Evolutionary conservation across 2,797 vertebrate species (phyloP), one percentile per base, ranked within the genome.

Genomic region (Channa striata): DNA sequence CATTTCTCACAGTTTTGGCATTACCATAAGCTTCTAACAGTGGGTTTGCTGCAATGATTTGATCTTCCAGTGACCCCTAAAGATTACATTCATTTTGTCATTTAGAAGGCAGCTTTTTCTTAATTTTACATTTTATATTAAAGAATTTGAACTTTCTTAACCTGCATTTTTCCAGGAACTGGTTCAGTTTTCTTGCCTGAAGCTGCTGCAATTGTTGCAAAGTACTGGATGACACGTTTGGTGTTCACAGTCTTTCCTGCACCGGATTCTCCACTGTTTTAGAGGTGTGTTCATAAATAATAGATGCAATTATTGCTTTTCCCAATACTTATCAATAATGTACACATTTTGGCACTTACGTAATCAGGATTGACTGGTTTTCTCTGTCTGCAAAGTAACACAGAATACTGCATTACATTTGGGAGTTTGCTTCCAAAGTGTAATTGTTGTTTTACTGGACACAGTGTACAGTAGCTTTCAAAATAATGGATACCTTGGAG

Each of bases 301-400:
- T 40, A 40, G 51, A 47, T 13, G 14, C 44, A 39, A 49, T 36
- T 4, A 40, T 23, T 10, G 0, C 37, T 14, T 39, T 30, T 30
- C 25, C 9, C 23, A 53, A 8, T 25, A 19, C 11, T 8, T 42
- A 82, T 1, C 23, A 10, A 61, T 58, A 0, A 60, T 34, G 46
- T 1, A 3, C 25, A 57, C 11, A 53, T 30, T 10, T 3, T 97
- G 92, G 14, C 79, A 94, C 95, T 16, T 95, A 97, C 95, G 96
- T 97, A 77, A 98, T 97, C 81, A 98, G 90, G 91, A 97, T 95
- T 0, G 96, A 97, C 94, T 98, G 96, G 87, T 97, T 97, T 85
- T 97, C 96, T 1, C 94, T 92, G 86, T 97, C 96, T 97, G 93
- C 14, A 34, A 80, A 39, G 57, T 5, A 77, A 47, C 20, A 65